Conservation (phyloP, 1,140 invertebrate species). For the Drosophila santomea region DNA sequence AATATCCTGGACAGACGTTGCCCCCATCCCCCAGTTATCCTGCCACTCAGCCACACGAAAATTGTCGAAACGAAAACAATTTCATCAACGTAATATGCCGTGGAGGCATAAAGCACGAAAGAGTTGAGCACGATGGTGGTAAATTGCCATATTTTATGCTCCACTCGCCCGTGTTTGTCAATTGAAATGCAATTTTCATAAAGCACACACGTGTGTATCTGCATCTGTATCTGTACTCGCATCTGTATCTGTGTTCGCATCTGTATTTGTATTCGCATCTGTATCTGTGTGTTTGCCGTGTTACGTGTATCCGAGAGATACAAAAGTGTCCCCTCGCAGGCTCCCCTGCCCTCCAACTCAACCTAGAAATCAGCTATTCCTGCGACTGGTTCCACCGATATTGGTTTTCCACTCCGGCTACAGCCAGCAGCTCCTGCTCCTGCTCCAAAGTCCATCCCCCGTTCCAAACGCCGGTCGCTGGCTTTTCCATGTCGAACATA, state of each 20-base stretch:
- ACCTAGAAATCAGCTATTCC: conserved; percentile 43
- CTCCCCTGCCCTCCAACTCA: conserved; percentile 22
- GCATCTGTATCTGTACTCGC: background rate
- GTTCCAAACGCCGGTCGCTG: conserved; percentile 3
- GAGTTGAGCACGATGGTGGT: conserved; percentile 50
- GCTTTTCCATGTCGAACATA: conserved; percentile 43
- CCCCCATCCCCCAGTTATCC: conserved; percentile 15
- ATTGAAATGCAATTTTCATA: conserved; percentile 83
- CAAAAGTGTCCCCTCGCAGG: conserved; percentile 43
- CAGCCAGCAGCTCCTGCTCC: background rate
- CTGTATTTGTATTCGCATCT: too few species aligned
- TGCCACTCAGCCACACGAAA: conserved; percentile 48
- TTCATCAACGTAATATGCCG: conserved; percentile 67
- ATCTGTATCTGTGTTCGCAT: background rate
- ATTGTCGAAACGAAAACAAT: conserved; percentile 76
- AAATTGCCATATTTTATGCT: conserved; percentile 81
- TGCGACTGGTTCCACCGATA: conserved; percentile 38
- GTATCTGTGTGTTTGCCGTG: conserved; percentile 5
- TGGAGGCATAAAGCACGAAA: conserved; percentile 64
- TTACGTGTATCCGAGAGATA: conserved; percentile 49
- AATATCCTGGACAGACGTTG: conserved; percentile 63
- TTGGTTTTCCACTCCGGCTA: conserved; percentile 25
- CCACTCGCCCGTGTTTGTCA: conserved; percentile 60
- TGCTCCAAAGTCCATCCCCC: background rate
- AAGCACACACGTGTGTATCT: conserved; percentile 67